Conservation (phyloP, 2,888 invertebrate species). For the Phrixothrix hirtus region DNA sequence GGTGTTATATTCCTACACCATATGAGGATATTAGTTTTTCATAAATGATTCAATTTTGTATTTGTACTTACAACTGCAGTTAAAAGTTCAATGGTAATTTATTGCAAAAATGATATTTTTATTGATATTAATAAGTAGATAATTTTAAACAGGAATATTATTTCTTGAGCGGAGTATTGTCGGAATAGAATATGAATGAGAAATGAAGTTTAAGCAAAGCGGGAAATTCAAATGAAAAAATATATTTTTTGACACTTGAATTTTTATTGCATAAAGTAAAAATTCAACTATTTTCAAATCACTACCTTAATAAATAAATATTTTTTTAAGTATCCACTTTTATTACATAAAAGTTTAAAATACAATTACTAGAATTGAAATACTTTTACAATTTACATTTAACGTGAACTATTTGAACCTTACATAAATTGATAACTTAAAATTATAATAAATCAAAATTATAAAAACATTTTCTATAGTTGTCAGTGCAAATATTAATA, state of each 20-base stretch:
- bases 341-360: neutral
- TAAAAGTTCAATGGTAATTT: conserved; percentile 4
- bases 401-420: too few species aligned
- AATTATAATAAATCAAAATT: too few species aligned
- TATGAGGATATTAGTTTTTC: neutral
- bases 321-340: neutral
- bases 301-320: conserved; percentile 1
- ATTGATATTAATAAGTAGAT: neutral
- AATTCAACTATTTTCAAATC: conserved; percentile 25
- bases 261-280: conserved; percentile 26
- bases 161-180: conserved; percentile 16
- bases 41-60: neutral
- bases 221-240: conserved; percentile 29
- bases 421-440: too few species aligned
- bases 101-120: neutral
- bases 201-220: conserved; percentile 8
- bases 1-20: conserved; percentile 57
- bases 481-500: too few species aligned
- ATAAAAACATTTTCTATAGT: too few species aligned
- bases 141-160: conserved; percentile 9
- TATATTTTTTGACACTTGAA: conserved; percentile 40
- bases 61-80: neutral
- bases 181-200: conserved; percentile 2
- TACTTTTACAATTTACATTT: too few species aligned
- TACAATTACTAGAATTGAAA: too few species aligned